Conservation (phyloP, 2,888 invertebrate species). For the Hartigia nigra region DNA sequence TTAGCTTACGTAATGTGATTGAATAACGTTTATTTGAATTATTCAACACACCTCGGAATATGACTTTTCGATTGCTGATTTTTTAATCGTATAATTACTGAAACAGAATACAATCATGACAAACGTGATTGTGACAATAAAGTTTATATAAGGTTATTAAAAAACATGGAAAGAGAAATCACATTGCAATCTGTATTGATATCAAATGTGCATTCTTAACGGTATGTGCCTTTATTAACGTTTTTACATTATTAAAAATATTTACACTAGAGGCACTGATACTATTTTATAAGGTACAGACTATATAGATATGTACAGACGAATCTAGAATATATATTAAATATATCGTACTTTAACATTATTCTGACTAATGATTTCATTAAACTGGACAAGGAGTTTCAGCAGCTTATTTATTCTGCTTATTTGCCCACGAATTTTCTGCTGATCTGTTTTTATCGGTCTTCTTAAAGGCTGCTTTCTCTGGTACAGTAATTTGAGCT, state of each 20-base stretch:
- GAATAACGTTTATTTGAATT: background rate
- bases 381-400: background rate
- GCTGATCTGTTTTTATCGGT: background rate
- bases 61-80: slow-evolving; percentile 92
- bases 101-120: slow-evolving; percentile 41
- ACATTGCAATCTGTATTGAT: background rate
- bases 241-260: background rate
- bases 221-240: background rate
- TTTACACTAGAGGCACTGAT: background rate
- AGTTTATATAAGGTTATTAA: background rate
- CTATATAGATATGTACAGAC: background rate
- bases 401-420: background rate
- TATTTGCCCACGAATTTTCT: background rate
- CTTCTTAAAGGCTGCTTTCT: background rate
- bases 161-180: slow-evolving; percentile 8
- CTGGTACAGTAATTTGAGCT: background rate
- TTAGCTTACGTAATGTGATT: background rate
- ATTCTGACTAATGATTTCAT: background rate
- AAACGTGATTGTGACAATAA: background rate
- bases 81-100: slow-evolving; percentile 88
- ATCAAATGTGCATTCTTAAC: background rate
- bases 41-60: slow-evolving; percentile 84
- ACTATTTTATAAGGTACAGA: background rate
- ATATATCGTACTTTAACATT: background rate
- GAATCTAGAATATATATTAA: background rate